Percentiles rank a stretch among this genome's conserved stretches.
These are phyloP conservation scores for Orestias chungarensis DNA, from an alignment of 2,797 vertebrate genomes.

Conservation along the genomic window DNA sequence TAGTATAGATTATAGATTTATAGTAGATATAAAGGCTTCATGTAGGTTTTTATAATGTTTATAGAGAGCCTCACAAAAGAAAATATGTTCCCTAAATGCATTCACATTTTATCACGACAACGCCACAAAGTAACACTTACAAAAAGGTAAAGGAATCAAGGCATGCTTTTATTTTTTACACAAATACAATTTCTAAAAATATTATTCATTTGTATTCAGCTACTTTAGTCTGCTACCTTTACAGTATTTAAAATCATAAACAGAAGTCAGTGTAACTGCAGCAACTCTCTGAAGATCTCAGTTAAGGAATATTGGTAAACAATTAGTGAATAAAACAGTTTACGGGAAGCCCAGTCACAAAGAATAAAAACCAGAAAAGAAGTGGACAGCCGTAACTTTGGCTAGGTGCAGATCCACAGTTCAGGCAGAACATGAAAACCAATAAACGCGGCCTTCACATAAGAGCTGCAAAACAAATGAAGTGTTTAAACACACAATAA, in stretches of 20 bases:
- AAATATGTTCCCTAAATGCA: not conserved
- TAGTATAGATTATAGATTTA: no score
- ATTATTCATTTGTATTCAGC: not conserved
- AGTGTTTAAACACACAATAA: not conserved
- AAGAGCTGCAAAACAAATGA: not conserved
- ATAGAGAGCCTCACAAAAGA: not conserved
- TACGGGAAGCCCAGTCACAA: not conserved
- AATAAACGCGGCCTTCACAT: no score
- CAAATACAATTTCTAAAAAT: not conserved
- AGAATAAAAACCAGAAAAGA: not conserved
- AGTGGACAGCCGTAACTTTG: not conserved
- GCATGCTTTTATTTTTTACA: not conserved
- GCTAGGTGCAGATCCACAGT: not conserved
- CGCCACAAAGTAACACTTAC: not conserved
- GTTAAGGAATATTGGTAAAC: not conserved
- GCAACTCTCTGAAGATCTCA: not conserved
- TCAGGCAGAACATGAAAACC: not conserved
- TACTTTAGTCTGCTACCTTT: not conserved
- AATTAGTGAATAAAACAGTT: not conserved
- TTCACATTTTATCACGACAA: not conserved
- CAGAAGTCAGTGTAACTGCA: not conserved
- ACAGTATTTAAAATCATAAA: not conserved
- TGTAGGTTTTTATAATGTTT: not conserved
- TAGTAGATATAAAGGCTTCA: slow-evolving; percentile 18
- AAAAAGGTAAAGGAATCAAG: not conserved